A percentile compares a stretch with the other conserved stretches of the same genome.
Evolutionary conservation across 2,113 vertebrate species (phyloP).

Genomic region (Saimiri boliviensis): DNA sequence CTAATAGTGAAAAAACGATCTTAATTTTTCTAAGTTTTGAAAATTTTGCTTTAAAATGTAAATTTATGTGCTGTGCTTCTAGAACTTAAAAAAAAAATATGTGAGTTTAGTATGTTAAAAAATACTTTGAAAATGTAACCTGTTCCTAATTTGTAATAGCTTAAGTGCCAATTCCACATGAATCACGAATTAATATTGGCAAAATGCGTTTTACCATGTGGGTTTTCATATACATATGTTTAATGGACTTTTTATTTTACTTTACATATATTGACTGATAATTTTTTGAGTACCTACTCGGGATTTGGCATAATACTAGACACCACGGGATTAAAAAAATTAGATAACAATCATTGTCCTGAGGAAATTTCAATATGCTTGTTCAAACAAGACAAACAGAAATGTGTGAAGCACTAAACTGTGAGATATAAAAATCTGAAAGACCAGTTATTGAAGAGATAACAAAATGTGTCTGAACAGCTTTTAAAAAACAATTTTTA

Average conservation of each 20-base stretch:
- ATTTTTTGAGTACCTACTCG: neutral
- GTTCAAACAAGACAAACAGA: neutral
- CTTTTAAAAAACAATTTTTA: neutral
- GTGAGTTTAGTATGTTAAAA: neutral
- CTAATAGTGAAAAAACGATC: neutral
- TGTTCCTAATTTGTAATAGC: neutral
- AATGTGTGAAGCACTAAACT: constrained; percentile 8
- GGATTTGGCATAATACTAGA: neutral
- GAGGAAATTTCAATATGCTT: constrained; percentile 22
- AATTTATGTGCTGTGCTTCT: too few relatives aligned
- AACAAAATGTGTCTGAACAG: neutral
- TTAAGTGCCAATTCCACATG: neutral
- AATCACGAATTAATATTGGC: neutral
- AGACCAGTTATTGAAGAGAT: neutral
- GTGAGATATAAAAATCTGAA: neutral
- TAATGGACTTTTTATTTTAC: neutral
- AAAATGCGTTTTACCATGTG: neutral
- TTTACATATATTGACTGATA: neutral
- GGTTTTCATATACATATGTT: neutral
- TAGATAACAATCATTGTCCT: neutral
- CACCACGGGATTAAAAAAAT: neutral
- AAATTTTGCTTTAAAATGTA: constrained; percentile 5
- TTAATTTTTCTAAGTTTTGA: neutral
- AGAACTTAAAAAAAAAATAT: too few relatives aligned
- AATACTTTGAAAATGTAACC: constrained; percentile 4